Conservation (phyloP, 1,140 invertebrate species). For the Zaprionus nigranus region DNA sequence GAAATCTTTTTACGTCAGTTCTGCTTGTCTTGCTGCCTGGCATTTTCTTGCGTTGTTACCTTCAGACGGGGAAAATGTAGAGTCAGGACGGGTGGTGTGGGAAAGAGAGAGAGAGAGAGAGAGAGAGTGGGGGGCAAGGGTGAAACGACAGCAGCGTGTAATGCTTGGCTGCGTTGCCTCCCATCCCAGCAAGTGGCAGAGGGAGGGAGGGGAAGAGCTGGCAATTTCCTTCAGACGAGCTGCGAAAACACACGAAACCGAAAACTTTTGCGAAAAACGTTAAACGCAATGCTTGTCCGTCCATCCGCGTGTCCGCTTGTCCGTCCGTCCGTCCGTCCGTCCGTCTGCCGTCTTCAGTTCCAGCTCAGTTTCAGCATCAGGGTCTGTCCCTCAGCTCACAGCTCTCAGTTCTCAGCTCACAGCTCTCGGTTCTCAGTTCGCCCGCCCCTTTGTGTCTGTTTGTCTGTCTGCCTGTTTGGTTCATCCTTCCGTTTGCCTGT, state of each 20-base stretch:
- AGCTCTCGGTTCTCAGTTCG: constrained; percentile 18
- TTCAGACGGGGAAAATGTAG: constrained; percentile 40
- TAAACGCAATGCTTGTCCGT: constrained; percentile 65
- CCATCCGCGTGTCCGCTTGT: not conserved
- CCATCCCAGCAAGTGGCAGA: not conserved
- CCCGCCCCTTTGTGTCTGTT: constrained; percentile 39
- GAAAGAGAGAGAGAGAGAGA: too few species aligned
- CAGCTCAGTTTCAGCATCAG: constrained; percentile 46
- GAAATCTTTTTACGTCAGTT: constrained; percentile 83
- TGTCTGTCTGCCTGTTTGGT: constrained; percentile 57
- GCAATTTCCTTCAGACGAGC: constrained; percentile 62
- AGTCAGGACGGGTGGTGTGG: not conserved
- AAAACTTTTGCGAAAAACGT: constrained; percentile 81
- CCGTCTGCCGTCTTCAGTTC: constrained; percentile 19
- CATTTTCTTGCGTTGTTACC: constrained; percentile 83
- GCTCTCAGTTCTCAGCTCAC: constrained; percentile 22
- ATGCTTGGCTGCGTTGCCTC: constrained; percentile 65
- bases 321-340: constrained; percentile 28
- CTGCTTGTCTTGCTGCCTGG: constrained; percentile 83
- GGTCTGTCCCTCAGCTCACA: constrained; percentile 29
- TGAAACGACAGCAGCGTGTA: constrained; percentile 51
- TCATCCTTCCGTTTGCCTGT: constrained; percentile 75
- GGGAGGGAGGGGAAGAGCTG: constrained; percentile 10
- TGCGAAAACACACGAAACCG: constrained; percentile 66
- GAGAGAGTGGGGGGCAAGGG: not conserved